These are phyloP conservation scores for Aethina tumida DNA, from an alignment of 1,140 invertebrate species.

Conservation along the genomic window DNA sequence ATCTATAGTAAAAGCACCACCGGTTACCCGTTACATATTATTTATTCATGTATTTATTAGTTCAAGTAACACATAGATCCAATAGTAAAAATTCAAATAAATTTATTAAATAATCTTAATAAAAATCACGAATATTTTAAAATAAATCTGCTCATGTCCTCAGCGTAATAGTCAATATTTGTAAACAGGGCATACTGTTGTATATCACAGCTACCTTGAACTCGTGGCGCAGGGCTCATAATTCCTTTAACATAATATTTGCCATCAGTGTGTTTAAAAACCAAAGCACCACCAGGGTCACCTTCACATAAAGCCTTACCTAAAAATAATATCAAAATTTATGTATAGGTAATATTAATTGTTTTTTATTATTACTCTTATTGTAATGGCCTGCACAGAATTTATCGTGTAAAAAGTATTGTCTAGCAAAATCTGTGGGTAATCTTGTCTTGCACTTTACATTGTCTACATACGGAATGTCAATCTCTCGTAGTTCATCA, in stretches of 20 bases:
- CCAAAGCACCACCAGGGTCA: constrained; percentile 24
- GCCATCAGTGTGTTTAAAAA: constrained; percentile 9
- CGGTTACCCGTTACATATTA: too few relatives aligned
- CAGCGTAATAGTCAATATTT: constrained; percentile 13
- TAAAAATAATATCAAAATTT: constrained; percentile 13
- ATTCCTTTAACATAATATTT: constrained; percentile 22
- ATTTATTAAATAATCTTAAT: too few relatives aligned
- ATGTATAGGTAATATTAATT: neutral
- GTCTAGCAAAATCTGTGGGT: constrained; percentile 13
- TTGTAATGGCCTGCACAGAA: constrained; percentile 22
- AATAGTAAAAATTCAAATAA: too few relatives aligned
- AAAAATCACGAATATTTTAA: too few relatives aligned
- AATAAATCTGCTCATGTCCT: too few relatives aligned
- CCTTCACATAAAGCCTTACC: constrained; percentile 23
- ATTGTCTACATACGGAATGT: constrained; percentile 16
- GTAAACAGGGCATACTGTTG: constrained; percentile 21
- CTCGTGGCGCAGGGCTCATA: constrained; percentile 11
- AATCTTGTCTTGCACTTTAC: constrained; percentile 12
- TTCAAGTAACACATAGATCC: too few relatives aligned
- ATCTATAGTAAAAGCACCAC: too few relatives aligned
- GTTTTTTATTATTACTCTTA: constrained; percentile 14
- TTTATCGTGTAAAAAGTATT: constrained; percentile 19
- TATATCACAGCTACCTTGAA: constrained; percentile 14
- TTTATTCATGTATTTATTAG: too few relatives aligned
- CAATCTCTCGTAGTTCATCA: constrained; percentile 18